Percentiles rank a stretch among this genome's conserved stretches.
Conservation (phyloP, 2,113 vertebrate species). For the Ciconia boyciana region DNA sequence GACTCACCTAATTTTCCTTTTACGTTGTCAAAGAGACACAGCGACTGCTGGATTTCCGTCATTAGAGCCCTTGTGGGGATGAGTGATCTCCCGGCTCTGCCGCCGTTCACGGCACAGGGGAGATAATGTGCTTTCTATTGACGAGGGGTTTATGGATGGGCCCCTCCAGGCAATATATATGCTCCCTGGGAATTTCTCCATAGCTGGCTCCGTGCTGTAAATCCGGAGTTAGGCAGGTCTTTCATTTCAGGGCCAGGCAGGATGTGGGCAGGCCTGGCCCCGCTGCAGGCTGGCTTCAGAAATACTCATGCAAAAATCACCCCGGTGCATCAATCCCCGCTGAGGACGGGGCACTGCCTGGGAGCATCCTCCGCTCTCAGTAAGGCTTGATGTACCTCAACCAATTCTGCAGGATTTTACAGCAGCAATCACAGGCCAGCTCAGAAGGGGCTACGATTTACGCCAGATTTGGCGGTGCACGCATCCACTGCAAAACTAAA, state of each 20-base stretch:
- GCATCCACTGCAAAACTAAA: not conserved
- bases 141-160: slow-evolving; percentile 8
- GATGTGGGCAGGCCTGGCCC: not conserved
- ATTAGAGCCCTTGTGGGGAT: not conserved
- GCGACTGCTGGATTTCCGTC: not conserved
- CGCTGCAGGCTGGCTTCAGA: not conserved
- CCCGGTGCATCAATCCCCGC: not conserved
- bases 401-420: not conserved
- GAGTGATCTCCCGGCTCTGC: not conserved
- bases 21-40: not conserved
- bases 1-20: not conserved
- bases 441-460: not conserved
- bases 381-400: not conserved
- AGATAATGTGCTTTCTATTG: slow-evolving; percentile 31
- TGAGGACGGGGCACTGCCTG: not conserved
- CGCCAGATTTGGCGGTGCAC: not conserved
- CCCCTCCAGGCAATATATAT: not conserved
- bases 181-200: not conserved
- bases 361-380: not conserved
- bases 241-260: not conserved
- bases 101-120: not conserved
- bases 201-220: not conserved
- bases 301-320: not conserved
- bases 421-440: not conserved
- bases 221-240: not conserved